phyloP scores from a whole-genome alignment of 2,113 vertebrate species.

The Vidua macroura region DNA sequence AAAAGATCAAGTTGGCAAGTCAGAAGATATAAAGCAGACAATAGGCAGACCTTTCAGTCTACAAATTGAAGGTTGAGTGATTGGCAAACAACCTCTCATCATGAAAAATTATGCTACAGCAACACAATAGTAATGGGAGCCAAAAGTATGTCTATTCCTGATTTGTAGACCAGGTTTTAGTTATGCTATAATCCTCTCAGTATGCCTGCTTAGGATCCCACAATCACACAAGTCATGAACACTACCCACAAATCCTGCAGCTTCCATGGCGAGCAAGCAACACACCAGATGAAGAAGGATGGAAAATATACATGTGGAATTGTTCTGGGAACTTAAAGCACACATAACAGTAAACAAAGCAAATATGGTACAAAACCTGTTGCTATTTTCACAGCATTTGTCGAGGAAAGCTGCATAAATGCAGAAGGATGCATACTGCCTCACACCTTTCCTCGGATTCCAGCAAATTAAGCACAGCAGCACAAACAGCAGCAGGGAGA shows the following conservation, averaged over 20 bases:
- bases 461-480: conserved; percentile 53
- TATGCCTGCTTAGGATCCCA: conserved; percentile 59
- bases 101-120: conserved; percentile 60
- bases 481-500: conserved; percentile 50
- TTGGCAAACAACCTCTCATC: conserved; percentile 40
- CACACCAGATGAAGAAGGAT: conserved; percentile 68
- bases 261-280: conserved; percentile 44
- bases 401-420: conserved; percentile 38
- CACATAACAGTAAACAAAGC: conserved; percentile 67
- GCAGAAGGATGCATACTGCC: conserved; percentile 17
- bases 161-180: conserved; percentile 65
- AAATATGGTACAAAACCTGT: conserved; percentile 69
- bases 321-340: conserved; percentile 65
- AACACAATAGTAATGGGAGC: conserved; percentile 57
- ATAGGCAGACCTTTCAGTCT: conserved; percentile 31
- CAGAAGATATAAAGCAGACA: not conserved
- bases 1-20: not conserved
- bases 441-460: conserved; percentile 43
- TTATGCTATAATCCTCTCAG: conserved; percentile 64
- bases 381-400: conserved; percentile 67
- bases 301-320: conserved; percentile 70
- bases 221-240: conserved; percentile 61
- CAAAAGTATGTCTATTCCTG: conserved; percentile 65
- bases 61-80: conserved; percentile 31
- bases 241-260: conserved; percentile 52